phyloP scores from a whole-genome alignment of 2,888 invertebrate species.

The Sceliomorpha sp. region DNA sequence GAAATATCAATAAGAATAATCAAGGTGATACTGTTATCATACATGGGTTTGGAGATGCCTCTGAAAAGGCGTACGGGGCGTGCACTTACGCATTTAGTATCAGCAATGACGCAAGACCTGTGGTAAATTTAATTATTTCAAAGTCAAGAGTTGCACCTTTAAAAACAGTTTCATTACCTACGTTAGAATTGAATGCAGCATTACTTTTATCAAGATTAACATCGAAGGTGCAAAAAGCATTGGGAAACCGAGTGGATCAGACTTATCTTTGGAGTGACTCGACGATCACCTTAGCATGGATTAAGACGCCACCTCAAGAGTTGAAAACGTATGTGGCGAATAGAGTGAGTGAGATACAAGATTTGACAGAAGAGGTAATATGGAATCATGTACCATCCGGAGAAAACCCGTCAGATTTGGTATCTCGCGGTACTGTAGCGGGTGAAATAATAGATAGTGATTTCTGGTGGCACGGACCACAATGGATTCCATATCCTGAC shows the following conservation, averaged over 20 bases:
- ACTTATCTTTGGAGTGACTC: constrained; percentile 34
- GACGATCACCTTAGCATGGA: constrained; percentile 38
- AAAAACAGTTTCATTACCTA: constrained; percentile 42
- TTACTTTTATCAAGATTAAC: constrained; percentile 33
- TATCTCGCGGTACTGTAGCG: constrained; percentile 22
- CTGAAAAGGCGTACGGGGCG: constrained; percentile 58
- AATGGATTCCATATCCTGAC: constrained; percentile 32
- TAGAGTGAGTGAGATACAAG: constrained; percentile 16
- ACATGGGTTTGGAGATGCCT: constrained; percentile 59
- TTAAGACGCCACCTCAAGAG: constrained; percentile 10
- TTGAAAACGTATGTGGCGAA: constrained; percentile 34
- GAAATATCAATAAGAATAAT: constrained; percentile 18
- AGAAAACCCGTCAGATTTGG: constrained; percentile 29
- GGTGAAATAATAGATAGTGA: constrained; percentile 6
- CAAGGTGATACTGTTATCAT: constrained; percentile 3
- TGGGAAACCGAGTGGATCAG: constrained; percentile 14
- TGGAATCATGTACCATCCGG: constrained; percentile 15
- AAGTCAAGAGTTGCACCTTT: constrained; percentile 52
- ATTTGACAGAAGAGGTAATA: background rate
- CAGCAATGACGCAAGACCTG: constrained; percentile 2
- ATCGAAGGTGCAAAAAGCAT: constrained; percentile 13
- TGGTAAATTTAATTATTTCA: constrained; percentile 24
- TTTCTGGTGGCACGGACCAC: constrained; percentile 57
- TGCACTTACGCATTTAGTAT: constrained; percentile 50
- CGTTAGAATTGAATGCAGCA: constrained; percentile 47